These are phyloP conservation scores for Cyanoramphus novaezelandiae DNA, from an alignment of 2,113 vertebrate genomes.

Conservation along the genomic window DNA sequence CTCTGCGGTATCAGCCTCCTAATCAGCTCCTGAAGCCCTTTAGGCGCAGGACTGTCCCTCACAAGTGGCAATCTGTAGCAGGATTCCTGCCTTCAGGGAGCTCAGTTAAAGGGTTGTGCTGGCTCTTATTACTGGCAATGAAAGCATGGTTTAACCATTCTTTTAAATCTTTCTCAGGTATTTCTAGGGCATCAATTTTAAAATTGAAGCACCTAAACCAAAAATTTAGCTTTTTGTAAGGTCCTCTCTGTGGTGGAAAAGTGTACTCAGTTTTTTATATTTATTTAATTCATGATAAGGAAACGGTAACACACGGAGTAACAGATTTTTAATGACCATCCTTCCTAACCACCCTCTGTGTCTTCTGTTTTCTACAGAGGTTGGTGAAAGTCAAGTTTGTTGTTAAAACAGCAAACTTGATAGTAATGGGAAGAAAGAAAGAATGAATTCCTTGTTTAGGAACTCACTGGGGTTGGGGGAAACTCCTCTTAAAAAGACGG, in stretches of 20 bases:
- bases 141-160: background rate
- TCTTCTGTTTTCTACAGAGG: slow-evolving; percentile 26
- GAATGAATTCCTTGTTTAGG: slow-evolving; percentile 38
- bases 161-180: background rate
- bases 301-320: background rate
- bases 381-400: slow-evolving; percentile 38
- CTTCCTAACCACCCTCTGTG: background rate
- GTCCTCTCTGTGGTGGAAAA: background rate
- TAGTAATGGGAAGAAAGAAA: slow-evolving; percentile 25
- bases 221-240: background rate
- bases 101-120: background rate
- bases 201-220: background rate
- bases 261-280: background rate
- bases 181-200: background rate
- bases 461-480: background rate
- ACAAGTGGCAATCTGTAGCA: background rate
- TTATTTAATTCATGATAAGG: background rate
- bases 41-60: background rate
- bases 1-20: background rate
- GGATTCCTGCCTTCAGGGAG: background rate
- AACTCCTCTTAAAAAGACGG: background rate
- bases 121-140: background rate
- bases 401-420: background rate
- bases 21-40: background rate
- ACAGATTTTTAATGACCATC: background rate